Evolutionary conservation across 2,797 vertebrate genomes (phyloP).

Genomic region (Erpetoichthys calabaricus): DNA sequence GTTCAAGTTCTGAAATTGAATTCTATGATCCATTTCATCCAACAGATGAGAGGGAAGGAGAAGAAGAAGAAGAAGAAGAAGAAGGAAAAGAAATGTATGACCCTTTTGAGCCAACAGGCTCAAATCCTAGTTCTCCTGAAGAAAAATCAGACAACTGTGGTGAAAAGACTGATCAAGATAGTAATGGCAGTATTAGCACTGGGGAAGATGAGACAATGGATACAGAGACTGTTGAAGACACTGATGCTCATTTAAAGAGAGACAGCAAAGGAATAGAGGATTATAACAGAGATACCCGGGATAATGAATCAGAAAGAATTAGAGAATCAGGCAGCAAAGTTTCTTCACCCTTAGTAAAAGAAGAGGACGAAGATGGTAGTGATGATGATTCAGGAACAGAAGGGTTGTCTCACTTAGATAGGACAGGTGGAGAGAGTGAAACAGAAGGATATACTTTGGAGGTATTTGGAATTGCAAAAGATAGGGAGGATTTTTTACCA

Average conservation of each 20-base stretch:
- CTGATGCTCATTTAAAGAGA: conserved; percentile 10
- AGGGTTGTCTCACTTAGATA: too few relatives aligned
- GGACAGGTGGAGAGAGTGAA: conserved; percentile 13
- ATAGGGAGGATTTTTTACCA: too few relatives aligned
- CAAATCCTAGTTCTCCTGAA: conserved; percentile 54
- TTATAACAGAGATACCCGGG: conserved; percentile 12
- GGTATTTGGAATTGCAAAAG: too few relatives aligned
- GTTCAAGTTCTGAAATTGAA: conserved; percentile 42
- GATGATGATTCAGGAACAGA: too few relatives aligned
- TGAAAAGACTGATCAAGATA: too few relatives aligned
- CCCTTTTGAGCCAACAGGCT: conserved; percentile 88
- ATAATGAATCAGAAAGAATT: conserved; percentile 21
- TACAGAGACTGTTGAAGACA: conserved; percentile 3
- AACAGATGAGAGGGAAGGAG: conserved; percentile 48
- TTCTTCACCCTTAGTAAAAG: too few relatives aligned
- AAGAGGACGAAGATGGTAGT: conserved; percentile 13
- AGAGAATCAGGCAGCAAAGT: too few relatives aligned
- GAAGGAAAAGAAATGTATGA: conserved; percentile 68
- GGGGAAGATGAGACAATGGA: conserved; percentile 20
- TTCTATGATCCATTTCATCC: conserved; percentile 79
- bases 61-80: conserved; percentile 28
- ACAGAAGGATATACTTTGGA: too few relatives aligned
- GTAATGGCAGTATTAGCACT: too few relatives aligned
- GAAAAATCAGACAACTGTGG: too few relatives aligned
- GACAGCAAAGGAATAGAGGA: conserved; percentile 10